Conservation (phyloP, 2,113 vertebrate genomes). For the Cyprinus carpio region DNA sequence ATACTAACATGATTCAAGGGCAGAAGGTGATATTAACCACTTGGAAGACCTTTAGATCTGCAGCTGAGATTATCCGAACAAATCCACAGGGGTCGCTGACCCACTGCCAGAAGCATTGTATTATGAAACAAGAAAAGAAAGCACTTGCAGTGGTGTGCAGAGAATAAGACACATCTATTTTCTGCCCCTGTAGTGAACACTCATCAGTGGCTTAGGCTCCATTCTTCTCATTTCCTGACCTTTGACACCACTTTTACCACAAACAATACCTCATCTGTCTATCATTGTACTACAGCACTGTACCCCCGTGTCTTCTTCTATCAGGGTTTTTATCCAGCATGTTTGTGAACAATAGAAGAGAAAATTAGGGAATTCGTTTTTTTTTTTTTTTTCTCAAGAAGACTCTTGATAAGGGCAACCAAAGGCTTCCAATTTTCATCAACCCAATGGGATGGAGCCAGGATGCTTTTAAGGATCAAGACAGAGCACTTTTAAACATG, state of each 20-base stretch:
- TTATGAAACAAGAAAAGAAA: background rate
- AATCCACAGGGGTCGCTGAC: conserved; percentile 9
- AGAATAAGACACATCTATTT: background rate
- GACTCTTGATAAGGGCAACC: conserved; percentile 37
- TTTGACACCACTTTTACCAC: background rate
- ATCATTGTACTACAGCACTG: background rate
- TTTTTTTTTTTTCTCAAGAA: background rate
- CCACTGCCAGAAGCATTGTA: conserved; percentile 4
- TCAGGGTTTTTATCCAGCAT: conserved; percentile 23
- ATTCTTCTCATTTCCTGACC: conserved; percentile 22
- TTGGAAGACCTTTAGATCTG: background rate
- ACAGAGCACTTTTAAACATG: conserved; percentile 14
- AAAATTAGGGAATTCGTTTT: conserved; percentile 28
- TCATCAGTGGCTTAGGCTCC: background rate
- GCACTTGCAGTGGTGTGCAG: conserved; percentile 23
- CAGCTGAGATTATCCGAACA: background rate
- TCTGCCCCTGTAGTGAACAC: background rate
- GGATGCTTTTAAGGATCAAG: conserved; percentile 1
- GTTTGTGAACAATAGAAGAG: conserved; percentile 1
- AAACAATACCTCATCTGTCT: conserved; percentile 15
- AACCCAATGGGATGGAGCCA: background rate
- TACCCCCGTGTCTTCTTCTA: background rate
- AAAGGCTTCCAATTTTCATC: conserved; percentile 32
- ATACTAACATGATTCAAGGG: background rate
- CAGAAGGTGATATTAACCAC: background rate